These are phyloP conservation scores for Macquaria australasica DNA, from an alignment of 2,113 vertebrate genomes.

Conservation along the genomic window DNA sequence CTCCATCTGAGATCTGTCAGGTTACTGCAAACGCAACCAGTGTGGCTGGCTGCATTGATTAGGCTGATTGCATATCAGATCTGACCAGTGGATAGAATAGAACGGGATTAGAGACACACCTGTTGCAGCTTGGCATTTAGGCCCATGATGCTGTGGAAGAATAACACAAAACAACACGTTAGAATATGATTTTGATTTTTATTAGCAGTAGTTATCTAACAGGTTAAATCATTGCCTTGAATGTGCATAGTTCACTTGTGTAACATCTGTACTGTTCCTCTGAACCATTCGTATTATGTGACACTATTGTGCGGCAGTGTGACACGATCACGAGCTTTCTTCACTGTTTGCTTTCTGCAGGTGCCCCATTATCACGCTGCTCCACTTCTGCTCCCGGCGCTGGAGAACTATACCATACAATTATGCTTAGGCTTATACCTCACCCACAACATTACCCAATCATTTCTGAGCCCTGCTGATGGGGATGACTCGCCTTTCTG, in stretches of 20 bases:
- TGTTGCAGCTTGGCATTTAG: background rate
- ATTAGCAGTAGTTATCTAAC: background rate
- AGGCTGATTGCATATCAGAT: background rate
- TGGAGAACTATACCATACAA: background rate
- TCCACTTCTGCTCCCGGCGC: background rate
- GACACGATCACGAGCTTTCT: background rate
- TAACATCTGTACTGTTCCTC: background rate
- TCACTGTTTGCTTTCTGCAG: background rate
- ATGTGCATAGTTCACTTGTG: background rate
- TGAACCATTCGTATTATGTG: background rate
- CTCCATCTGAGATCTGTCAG: too few species aligned
- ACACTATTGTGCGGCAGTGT: background rate
- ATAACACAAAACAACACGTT: background rate
- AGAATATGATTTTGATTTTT: background rate
- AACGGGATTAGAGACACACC: conserved; percentile 4
- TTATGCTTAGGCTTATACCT: conserved; percentile 6
- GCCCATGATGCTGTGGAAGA: background rate
- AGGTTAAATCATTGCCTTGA: background rate
- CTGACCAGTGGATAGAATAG: background rate
- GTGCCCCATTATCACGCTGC: background rate
- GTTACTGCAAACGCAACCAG: background rate
- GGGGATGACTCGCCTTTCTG: conserved; percentile 2
- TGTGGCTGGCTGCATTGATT: background rate
- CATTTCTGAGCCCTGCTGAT: conserved; percentile 8
- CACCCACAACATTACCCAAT: conserved; percentile 1